A percentile compares a stretch with the other conserved stretches of the same genome.
Conservation (phyloP, 2,797 vertebrate genomes). For the Melanotaenia maccullochi region DNA sequence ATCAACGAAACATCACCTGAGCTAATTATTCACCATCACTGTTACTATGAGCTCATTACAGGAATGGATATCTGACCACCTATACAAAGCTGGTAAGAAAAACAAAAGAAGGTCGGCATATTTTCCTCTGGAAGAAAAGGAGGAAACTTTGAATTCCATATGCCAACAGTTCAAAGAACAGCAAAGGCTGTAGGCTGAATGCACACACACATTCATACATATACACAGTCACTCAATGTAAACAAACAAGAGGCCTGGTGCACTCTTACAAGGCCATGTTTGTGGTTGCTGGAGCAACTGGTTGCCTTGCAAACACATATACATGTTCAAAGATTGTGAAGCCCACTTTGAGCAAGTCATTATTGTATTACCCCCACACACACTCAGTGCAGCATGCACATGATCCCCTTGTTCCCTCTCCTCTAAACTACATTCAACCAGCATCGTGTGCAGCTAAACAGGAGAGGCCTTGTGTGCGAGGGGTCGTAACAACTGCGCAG, state of each 20-base stretch:
- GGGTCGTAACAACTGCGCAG: constrained; percentile 77
- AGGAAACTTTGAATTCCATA: constrained; percentile 65
- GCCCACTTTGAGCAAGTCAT: constrained; percentile 21
- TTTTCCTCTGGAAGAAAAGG: constrained; percentile 71
- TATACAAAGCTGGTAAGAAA: constrained; percentile 55
- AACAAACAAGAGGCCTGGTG: neutral
- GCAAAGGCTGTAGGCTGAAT: constrained; percentile 16
- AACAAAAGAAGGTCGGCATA: constrained; percentile 56
- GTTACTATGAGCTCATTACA: neutral
- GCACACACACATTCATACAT: neutral
- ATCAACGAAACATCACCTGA: constrained; percentile 54
- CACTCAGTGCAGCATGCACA: constrained; percentile 21
- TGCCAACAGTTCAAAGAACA: constrained; percentile 62
- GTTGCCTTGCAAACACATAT: neutral
- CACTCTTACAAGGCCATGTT: neutral
- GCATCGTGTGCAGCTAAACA: constrained; percentile 64
- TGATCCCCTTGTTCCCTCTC: constrained; percentile 43
- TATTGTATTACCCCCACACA: constrained; percentile 35
- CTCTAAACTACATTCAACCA: constrained; percentile 49
- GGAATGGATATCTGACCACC: constrained; percentile 39
- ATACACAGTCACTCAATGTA: neutral
- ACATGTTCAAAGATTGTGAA: constrained; percentile 20
- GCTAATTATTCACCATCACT: constrained; percentile 29
- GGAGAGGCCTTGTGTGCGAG: constrained; percentile 74
- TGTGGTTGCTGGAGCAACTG: neutral